These are phyloP conservation scores for Madoqua kirkii DNA, from an alignment of 2,113 vertebrate species.

Conservation along the genomic window DNA sequence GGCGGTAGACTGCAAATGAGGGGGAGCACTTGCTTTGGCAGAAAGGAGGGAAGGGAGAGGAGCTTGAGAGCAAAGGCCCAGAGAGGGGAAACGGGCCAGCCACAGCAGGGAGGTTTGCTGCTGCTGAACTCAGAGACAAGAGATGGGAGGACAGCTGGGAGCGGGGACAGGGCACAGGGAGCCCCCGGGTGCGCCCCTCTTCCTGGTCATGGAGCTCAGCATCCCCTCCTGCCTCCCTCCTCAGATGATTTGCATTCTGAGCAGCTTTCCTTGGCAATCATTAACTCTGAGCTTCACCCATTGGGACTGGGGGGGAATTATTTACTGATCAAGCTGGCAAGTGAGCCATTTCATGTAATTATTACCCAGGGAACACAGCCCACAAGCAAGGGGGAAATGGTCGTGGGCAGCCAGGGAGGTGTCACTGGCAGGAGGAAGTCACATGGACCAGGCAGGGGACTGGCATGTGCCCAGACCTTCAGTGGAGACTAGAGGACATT, in stretches of 20 bases:
- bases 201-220: neutral
- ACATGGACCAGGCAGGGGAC: accelerated
- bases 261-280: neutral
- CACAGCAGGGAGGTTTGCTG: neutral
- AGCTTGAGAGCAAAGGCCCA: neutral
- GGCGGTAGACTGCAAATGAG: neutral
- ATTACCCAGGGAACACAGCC: neutral
- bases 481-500: neutral
- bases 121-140: neutral
- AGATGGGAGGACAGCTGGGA: neutral
- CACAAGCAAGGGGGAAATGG: neutral
- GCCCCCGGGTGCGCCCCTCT: accelerated
- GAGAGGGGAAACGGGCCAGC: neutral
- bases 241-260: neutral
- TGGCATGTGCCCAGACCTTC: neutral
- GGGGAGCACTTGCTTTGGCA: neutral
- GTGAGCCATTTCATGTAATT: neutral
- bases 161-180: accelerated
- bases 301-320: neutral
- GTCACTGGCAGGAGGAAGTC: neutral
- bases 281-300: neutral
- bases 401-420: neutral
- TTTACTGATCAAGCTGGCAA: neutral
- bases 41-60: neutral
- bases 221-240: neutral